Evolutionary conservation across 2,797 vertebrate genomes (phyloP).

Genomic region (Mus minutoides): DNA sequence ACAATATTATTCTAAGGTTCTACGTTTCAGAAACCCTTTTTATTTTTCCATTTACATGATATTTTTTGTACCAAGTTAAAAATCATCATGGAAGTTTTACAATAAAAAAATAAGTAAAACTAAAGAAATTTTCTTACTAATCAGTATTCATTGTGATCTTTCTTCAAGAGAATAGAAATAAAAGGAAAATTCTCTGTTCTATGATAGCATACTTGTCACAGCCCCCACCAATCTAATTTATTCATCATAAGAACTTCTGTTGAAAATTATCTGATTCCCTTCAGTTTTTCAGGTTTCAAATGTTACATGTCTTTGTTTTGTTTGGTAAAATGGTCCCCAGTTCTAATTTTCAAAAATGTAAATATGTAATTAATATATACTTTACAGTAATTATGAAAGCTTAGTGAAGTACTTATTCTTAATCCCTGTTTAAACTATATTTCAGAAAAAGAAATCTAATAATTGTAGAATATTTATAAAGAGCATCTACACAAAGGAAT

Average conservation of each 20-base stretch:
- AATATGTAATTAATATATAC: background rate
- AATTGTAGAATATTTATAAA: background rate
- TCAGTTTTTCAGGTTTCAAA: constrained; percentile 35
- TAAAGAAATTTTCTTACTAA: background rate
- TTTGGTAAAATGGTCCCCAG: background rate
- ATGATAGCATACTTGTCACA: background rate
- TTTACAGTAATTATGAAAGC: background rate
- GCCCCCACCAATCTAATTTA: background rate
- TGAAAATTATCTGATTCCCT: background rate
- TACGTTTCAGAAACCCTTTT: background rate
- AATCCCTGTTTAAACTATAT: background rate
- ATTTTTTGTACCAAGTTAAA: background rate
- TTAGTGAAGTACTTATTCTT: background rate
- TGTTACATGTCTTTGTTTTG: background rate
- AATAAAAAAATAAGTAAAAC: background rate
- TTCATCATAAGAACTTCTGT: background rate
- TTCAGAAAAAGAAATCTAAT: background rate
- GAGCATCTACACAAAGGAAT: background rate
- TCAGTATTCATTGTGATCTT: background rate
- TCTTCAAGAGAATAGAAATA: background rate
- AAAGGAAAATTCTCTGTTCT: background rate
- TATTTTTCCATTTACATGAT: background rate
- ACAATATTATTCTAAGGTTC: background rate
- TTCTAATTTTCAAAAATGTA: background rate
- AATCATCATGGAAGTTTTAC: background rate